Percentiles rank a stretch among this genome's conserved stretches.
phyloP scores from a whole-genome alignment of 2,797 vertebrate species.

The Echeneis naucrates region DNA sequence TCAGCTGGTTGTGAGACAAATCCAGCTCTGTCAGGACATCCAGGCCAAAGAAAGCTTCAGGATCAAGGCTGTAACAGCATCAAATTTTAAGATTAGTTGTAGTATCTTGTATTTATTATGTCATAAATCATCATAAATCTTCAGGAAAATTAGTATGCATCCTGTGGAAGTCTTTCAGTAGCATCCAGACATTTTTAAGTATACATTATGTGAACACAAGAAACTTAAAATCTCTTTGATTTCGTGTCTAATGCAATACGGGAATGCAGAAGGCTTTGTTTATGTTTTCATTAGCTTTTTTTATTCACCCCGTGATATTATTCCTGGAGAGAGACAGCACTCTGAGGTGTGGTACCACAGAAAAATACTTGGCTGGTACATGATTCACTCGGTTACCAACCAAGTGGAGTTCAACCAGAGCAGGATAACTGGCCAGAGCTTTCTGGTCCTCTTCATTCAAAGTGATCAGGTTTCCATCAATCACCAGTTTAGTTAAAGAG shows the following conservation, averaged over 20 bases:
- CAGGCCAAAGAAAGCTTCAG: slow-evolving; percentile 81
- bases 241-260: not conserved
- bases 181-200: not conserved
- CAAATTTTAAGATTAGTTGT: not conserved
- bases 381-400: slow-evolving; percentile 78
- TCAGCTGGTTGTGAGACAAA: slow-evolving; percentile 85
- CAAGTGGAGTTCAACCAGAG: slow-evolving; percentile 84
- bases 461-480: slow-evolving; percentile 43
- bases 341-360: slow-evolving; percentile 74
- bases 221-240: no score
- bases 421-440: slow-evolving; percentile 74
- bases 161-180: no score
- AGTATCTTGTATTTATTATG: not conserved
- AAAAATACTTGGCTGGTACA: slow-evolving; percentile 81
- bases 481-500: slow-evolving; percentile 36
- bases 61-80: slow-evolving; percentile 70
- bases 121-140: no score
- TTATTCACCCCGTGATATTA: slow-evolving; percentile 74
- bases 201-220: no score
- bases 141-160: not conserved
- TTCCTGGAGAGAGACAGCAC: slow-evolving; percentile 87
- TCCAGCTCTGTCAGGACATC: slow-evolving; percentile 79
- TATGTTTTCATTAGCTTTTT: not conserved
- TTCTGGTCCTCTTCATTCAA: slow-evolving; percentile 63
- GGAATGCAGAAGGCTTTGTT: not conserved